Evolutionary conservation across 2,797 vertebrate genomes (phyloP).

Genomic region (Neosilurus hyrtlii): DNA sequence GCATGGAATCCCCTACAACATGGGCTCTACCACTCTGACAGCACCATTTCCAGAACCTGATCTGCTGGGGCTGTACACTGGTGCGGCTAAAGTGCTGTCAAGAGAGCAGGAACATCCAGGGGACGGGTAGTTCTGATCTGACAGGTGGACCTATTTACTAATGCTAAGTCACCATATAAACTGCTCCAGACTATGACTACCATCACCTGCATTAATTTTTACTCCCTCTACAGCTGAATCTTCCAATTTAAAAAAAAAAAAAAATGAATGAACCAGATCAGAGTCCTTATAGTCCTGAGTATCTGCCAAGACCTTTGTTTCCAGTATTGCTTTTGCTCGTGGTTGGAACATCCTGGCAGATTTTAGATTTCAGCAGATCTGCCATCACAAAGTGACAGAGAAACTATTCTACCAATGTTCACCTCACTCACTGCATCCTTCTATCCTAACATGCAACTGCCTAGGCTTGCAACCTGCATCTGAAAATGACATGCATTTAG

Average conservation of each 20-base stretch:
- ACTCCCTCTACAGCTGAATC: neutral
- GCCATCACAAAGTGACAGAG: neutral
- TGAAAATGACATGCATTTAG: neutral
- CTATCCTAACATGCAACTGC: neutral
- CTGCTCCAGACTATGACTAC: neutral
- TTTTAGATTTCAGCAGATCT: neutral
- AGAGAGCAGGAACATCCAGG: neutral
- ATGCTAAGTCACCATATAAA: neutral
- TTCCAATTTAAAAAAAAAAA: neutral
- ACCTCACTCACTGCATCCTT: neutral
- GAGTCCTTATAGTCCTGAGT: neutral
- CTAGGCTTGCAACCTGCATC: neutral
- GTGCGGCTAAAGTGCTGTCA: neutral
- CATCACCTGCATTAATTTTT: neutral
- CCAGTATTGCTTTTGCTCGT: neutral
- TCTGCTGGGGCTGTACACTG: neutral
- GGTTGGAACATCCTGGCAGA: neutral
- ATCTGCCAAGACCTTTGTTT: neutral
- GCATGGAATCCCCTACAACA: neutral
- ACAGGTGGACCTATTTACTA: neutral
- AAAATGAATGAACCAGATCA: neutral
- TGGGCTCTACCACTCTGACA: neutral
- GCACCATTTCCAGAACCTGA: neutral
- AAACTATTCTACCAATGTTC: neutral
- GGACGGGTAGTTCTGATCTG: neutral